Conservation (phyloP, 2,888 invertebrate genomes). For the Poecilobothrus nobilitatus region DNA sequence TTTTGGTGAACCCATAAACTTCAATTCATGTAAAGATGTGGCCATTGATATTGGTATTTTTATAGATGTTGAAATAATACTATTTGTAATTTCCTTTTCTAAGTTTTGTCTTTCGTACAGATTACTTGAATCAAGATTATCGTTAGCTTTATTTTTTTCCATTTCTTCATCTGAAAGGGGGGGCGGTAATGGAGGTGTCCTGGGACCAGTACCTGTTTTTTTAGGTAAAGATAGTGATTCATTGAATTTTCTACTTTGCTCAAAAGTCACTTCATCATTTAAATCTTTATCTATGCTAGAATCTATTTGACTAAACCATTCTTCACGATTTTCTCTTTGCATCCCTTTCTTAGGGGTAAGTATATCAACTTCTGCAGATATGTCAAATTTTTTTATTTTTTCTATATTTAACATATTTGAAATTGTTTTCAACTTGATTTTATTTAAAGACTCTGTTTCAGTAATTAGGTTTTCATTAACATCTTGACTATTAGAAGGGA, state of each 20-base stretch:
- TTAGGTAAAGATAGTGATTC: background rate
- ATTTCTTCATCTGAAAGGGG: background rate
- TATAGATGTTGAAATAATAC: background rate
- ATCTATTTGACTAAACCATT: background rate
- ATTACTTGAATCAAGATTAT: background rate
- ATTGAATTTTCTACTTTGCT: background rate
- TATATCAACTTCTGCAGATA: background rate
- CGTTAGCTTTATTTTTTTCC: background rate
- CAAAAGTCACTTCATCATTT: background rate
- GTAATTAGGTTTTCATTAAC: too few species aligned
- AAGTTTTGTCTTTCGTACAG: background rate
- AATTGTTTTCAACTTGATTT: too few species aligned
- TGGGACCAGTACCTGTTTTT: background rate
- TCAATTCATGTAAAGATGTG: background rate
- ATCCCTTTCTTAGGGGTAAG: background rate
- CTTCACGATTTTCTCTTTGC: background rate
- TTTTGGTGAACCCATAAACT: constrained; percentile 6
- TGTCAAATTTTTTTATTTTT: too few species aligned
- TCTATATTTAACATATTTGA: too few species aligned
- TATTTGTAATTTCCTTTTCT: background rate
- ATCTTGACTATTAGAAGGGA: too few species aligned
- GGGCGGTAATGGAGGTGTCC: constrained; percentile 8
- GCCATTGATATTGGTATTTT: background rate
- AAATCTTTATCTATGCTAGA: constrained; percentile 2
- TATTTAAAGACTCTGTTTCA: too few species aligned